Conservation (phyloP, 2,888 invertebrate genomes). For the Cyclophora albipunctata region DNA sequence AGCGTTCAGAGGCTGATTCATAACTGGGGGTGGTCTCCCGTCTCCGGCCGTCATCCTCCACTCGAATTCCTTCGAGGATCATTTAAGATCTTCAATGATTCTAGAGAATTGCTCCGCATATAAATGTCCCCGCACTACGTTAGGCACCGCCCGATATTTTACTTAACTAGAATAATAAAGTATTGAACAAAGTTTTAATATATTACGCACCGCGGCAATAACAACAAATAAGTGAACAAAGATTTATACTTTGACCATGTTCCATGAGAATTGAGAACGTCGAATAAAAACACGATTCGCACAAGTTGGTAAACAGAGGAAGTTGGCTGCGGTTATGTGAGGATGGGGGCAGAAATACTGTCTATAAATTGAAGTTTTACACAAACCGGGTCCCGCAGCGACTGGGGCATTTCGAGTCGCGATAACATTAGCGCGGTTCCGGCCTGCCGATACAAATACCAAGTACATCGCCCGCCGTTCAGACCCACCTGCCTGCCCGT, state of each 20-base stretch:
- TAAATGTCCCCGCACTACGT: background rate
- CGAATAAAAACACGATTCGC: too few species aligned
- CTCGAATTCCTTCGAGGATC: slow-evolving; percentile 5
- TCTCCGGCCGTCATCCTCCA: slow-evolving; percentile 1
- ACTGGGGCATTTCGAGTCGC: slow-evolving; percentile 16
- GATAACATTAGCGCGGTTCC: slow-evolving; percentile 14
- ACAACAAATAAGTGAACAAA: too few species aligned
- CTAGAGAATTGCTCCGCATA: background rate
- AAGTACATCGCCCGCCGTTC: slow-evolving; percentile 9
- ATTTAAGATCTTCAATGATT: slow-evolving; percentile 6
- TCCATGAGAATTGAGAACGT: too few species aligned
- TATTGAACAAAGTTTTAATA: too few species aligned
- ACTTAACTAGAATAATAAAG: slow-evolving; percentile 10
- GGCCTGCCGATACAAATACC: background rate
- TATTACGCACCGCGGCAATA: too few species aligned
- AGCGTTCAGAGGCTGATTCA: slow-evolving; percentile 21
- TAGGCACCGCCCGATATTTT: background rate
- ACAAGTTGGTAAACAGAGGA: slow-evolving; percentile 5
- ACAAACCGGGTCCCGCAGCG: slow-evolving; percentile 31
- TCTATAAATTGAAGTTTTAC: slow-evolving; percentile 43
- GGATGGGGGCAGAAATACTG: slow-evolving; percentile 17
- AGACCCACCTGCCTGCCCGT: slow-evolving; percentile 30
- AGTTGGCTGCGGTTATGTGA: slow-evolving; percentile 25
- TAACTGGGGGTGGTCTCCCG: slow-evolving; percentile 13
- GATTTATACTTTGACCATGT: too few species aligned